Evolutionary conservation across 2,797 vertebrate species (phyloP).

Genomic region (Sparus aurata): DNA sequence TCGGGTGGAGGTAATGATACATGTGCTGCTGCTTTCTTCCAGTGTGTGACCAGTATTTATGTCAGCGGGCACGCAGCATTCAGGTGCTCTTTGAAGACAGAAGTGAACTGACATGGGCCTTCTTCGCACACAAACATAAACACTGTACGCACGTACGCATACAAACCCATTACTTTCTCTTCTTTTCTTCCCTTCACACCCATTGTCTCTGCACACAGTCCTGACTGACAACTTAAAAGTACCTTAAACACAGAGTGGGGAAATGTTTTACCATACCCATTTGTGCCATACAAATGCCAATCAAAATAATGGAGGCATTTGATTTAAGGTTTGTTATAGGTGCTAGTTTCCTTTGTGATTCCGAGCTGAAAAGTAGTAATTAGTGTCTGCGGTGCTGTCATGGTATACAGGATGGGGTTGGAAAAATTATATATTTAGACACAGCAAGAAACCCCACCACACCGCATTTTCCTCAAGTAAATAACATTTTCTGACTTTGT

Average conservation of each 20-base stretch:
- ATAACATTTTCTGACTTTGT: constrained; percentile 19
- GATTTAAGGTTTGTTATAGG: constrained; percentile 63
- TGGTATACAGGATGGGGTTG: constrained; percentile 49
- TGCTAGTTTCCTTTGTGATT: constrained; percentile 57
- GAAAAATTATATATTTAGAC: constrained; percentile 62
- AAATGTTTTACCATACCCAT: constrained; percentile 33
- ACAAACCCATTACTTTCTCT: neutral
- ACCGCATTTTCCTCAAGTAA: constrained; percentile 21
- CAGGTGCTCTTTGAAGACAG: constrained; percentile 17
- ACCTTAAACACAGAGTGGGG: constrained; percentile 13
- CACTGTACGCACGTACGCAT: neutral
- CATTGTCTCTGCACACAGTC: constrained; percentile 17
- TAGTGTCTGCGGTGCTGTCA: constrained; percentile 47
- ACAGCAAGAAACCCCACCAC: constrained; percentile 34
- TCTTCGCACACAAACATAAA: constrained; percentile 6
- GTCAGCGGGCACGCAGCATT: constrained; percentile 28
- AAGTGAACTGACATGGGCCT: neutral
- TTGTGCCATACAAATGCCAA: constrained; percentile 51
- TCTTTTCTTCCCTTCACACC: neutral
- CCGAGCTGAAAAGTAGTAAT: constrained; percentile 63
- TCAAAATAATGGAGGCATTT: constrained; percentile 54
- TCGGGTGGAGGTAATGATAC: constrained; percentile 6
- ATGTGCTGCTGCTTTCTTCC: constrained; percentile 17
- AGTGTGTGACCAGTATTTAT: constrained; percentile 48
- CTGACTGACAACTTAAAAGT: constrained; percentile 53